Evolutionary conservation across 2,888 invertebrate genomes (phyloP), one percentile per base, ranked within the genome.

Genomic region (Tethea ocularis): DNA sequence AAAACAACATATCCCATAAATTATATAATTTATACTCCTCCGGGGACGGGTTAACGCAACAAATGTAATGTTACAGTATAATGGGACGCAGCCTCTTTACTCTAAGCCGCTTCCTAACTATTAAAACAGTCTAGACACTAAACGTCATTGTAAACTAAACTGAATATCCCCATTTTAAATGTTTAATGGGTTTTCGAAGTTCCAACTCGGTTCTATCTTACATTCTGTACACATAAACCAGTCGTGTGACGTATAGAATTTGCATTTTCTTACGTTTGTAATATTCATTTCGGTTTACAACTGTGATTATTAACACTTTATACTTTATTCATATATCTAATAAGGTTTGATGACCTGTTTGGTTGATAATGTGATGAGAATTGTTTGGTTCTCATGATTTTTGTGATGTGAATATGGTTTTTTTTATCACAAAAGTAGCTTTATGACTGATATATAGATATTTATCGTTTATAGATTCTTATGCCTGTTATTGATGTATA

Each of bases 81-180:
- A 81, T 80, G 72, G 72, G 63, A 62, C 72, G 62, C 68, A 61
- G 74, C 74, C 69, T 76, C 86, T 88, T 89, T 87, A 77, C 78
- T 74, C 66, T 64, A 67, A 69, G 84, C 90, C 90, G 90, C 91
- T 88, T 89, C 87, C 87, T 89, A 85, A 78, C 84, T 67, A 85
- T 89, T 84, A 88, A 85, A 86, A 77, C 74, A 82, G 87, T 84
- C 89, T 88, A 88, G 89, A 86, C 85, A 86, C 80, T 91, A 88
- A 91, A 89, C 80, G 89, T 90, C 91, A 73, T 61, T 77, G 84
- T 91, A 91, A 90, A 90, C 85, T 84, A 81, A 80, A 84, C 87
- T 82, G 79, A 88, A 89, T 86, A 84, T 79, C 78, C 86, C 78
- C 76, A 78, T 82, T 86, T 83, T 84, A 72, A 82, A 84, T 82